A percentile compares a stretch with the other conserved stretches of the same genome.
Conservation (phyloP, 2,797 vertebrate species). For the Glyptemys insculpta region DNA sequence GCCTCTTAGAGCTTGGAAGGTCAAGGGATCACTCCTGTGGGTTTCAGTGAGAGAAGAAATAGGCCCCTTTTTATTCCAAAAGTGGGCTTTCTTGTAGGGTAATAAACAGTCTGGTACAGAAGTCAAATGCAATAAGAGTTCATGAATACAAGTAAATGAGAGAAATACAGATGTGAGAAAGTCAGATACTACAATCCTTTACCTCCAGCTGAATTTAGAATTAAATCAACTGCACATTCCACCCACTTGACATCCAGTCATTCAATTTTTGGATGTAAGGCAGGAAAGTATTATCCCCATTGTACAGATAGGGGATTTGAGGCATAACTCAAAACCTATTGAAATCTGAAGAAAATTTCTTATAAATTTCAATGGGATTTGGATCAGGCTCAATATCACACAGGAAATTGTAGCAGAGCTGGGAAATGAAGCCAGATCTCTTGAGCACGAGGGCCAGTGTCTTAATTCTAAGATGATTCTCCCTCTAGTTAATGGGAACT, state of each 20-base stretch:
- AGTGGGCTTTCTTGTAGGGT: neutral
- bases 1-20: slow-evolving; percentile 30
- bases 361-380: neutral
- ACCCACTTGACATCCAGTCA: neutral
- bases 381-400: neutral
- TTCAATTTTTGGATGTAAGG: neutral
- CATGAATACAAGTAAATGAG: slow-evolving; percentile 2
- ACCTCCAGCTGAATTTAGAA: neutral
- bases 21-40: neutral
- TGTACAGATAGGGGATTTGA: neutral
- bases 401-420: neutral
- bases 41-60: slow-evolving; percentile 17
- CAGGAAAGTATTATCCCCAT: neutral
- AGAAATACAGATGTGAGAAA: neutral
- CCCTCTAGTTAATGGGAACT: neutral
- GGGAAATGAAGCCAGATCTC: neutral
- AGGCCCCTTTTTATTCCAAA: slow-evolving; percentile 2
- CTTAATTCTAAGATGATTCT: no score
- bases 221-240: neutral
- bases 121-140: slow-evolving; percentile 30
- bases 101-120: neutral
- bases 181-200: neutral
- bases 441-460: neutral
- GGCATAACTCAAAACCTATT: neutral
- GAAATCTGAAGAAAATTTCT: neutral